Conservation (phyloP, 23 tunicate genomes). For the Oikopleura dioica region DNA sequence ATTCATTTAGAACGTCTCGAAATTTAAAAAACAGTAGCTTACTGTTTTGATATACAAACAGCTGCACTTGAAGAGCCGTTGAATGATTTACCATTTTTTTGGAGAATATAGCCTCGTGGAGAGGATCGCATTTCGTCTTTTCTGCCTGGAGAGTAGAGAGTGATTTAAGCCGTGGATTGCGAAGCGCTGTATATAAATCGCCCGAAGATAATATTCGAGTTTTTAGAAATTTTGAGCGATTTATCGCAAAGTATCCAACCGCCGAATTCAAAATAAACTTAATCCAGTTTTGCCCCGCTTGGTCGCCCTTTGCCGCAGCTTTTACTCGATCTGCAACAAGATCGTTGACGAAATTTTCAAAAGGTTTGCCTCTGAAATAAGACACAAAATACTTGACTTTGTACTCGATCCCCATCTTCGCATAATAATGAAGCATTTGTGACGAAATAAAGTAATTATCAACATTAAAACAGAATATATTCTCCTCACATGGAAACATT, state of each 20-base stretch:
- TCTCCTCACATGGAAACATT: background rate
- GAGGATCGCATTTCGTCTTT: background rate
- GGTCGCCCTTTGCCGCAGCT: background rate
- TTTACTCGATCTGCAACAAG: background rate
- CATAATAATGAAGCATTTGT: background rate
- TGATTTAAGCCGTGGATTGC: background rate
- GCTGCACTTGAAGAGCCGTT: background rate
- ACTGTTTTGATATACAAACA: background rate
- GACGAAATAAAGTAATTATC: background rate
- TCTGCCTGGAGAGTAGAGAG: background rate
- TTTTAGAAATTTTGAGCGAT: background rate
- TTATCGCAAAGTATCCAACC: background rate
- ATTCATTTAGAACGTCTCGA: background rate
- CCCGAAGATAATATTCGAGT: background rate
- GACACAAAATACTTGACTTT: background rate
- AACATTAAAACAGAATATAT: background rate
- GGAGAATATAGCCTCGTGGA: background rate
- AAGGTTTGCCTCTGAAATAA: background rate
- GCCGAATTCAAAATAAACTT: background rate
- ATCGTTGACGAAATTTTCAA: background rate
- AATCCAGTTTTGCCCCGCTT: too few relatives aligned
- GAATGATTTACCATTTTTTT: background rate
- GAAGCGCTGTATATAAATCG: background rate
- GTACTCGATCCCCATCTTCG: background rate
- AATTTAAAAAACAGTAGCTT: background rate